These are phyloP conservation scores for Ornithorhynchus anatinus DNA, from an alignment of 2,113 vertebrate species.

Conservation along the genomic window DNA sequence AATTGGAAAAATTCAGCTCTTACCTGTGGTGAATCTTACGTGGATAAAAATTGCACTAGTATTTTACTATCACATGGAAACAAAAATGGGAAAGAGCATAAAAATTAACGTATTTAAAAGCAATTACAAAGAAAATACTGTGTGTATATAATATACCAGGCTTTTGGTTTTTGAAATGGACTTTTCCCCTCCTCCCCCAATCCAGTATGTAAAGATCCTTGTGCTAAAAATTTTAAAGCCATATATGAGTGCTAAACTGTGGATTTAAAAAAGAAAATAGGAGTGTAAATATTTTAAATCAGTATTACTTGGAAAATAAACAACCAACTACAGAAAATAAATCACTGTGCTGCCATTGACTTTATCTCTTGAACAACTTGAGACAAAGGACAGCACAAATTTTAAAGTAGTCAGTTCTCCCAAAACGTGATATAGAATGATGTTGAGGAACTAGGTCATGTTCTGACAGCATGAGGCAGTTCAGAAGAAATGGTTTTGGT, in stretches of 20 bases:
- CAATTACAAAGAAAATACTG: slow-evolving; percentile 56
- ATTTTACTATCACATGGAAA: slow-evolving; percentile 61
- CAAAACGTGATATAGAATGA: too few species aligned
- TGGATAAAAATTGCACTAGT: slow-evolving; percentile 67
- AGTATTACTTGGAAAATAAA: slow-evolving; percentile 78
- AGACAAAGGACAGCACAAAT: too few species aligned
- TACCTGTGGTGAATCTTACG: slow-evolving; percentile 61
- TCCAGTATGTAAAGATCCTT: slow-evolving; percentile 69
- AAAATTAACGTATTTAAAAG: slow-evolving; percentile 62
- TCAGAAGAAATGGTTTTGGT: too few species aligned
- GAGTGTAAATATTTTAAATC: slow-evolving; percentile 79
- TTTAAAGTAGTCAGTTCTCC: too few species aligned
- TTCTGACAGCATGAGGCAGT: too few species aligned
- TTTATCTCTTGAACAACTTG: slow-evolving; percentile 57
- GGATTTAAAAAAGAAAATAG: slow-evolving; percentile 71
- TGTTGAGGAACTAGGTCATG: too few species aligned
- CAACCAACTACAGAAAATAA: slow-evolving; percentile 59
- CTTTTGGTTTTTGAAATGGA: slow-evolving; percentile 65
- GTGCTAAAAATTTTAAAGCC: slow-evolving; percentile 75
- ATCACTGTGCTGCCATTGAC: slow-evolving; percentile 63
- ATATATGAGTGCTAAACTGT: slow-evolving; percentile 77
- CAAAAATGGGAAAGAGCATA: slow-evolving; percentile 15
- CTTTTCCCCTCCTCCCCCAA: slow-evolving; percentile 33
- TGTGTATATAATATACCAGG: slow-evolving; percentile 68
- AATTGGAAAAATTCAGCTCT: slow-evolving; percentile 33